Conservation (phyloP, 2,113 vertebrate genomes). For the Hyla sarda region DNA sequence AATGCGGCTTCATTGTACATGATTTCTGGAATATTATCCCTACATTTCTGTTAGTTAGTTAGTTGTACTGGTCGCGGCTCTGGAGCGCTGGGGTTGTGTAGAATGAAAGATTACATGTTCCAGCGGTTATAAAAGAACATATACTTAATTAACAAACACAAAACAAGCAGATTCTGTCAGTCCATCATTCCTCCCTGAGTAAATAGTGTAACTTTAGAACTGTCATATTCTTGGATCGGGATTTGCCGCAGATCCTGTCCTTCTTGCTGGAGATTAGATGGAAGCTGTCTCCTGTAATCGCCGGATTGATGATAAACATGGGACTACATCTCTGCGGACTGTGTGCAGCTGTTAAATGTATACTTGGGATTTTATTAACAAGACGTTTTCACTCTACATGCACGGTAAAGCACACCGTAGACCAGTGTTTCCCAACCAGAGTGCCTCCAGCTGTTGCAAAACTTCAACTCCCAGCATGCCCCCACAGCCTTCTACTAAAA, state of each 20-base stretch:
- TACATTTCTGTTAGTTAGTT: too few species aligned
- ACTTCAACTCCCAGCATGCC: too few species aligned
- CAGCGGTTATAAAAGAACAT: slow-evolving; percentile 16
- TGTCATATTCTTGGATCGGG: slow-evolving; percentile 37
- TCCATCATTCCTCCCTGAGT: not conserved
- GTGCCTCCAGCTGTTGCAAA: too few species aligned
- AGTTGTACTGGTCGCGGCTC: not conserved
- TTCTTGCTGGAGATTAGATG: not conserved
- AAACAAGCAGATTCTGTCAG: slow-evolving; percentile 23
- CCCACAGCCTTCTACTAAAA: too few species aligned
- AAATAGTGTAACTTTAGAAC: slow-evolving; percentile 47
- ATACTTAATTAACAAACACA: slow-evolving; percentile 21
- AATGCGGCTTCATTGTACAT: not conserved
- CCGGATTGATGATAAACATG: slow-evolving; percentile 11
- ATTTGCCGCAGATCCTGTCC: not conserved
- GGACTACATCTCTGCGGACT: slow-evolving; percentile 39
- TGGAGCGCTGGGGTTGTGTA: not conserved
- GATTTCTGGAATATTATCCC: not conserved
- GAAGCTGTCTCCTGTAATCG: slow-evolving; percentile 26
- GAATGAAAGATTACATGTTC: not conserved
- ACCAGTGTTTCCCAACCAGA: too few species aligned
- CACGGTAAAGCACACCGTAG: not conserved
- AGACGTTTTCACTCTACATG: not conserved
- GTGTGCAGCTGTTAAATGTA: slow-evolving; percentile 20
- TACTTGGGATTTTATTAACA: slow-evolving; percentile 1